These are phyloP conservation scores for Agelas oroides DNA, from an alignment of 37 sponge, comb jelly and placozoan species.

Conservation along the genomic window DNA sequence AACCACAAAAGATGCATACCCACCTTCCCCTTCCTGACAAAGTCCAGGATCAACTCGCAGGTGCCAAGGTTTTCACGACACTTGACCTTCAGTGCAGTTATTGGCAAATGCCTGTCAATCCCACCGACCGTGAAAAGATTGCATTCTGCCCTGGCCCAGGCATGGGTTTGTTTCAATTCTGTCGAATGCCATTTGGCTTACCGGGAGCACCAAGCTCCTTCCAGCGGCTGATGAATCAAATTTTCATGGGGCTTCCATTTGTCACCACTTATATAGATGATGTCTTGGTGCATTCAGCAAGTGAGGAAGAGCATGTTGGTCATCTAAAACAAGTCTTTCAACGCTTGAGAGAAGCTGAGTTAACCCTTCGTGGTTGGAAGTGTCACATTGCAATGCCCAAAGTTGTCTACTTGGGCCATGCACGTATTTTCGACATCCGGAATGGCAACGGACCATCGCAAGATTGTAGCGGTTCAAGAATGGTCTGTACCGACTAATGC, in stretches of 20 bases:
- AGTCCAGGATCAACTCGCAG: conserved; percentile 66
- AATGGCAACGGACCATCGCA: conserved; percentile 57
- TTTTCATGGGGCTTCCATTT: conserved; percentile 58
- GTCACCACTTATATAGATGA: conserved; percentile 63
- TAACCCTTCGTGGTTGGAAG: conserved; percentile 55
- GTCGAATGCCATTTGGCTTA: conserved; percentile 57
- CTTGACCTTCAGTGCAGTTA: conserved; percentile 69
- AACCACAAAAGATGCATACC: conserved; percentile 64
- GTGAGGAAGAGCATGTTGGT: not conserved
- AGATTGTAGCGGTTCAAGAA: conserved; percentile 38
- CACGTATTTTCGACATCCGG: conserved; percentile 50
- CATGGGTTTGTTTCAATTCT: conserved; percentile 70
- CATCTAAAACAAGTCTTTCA: conserved; percentile 65
- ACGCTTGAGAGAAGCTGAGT: conserved; percentile 54
- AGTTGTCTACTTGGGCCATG: conserved; percentile 61
- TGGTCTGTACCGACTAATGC: no score
- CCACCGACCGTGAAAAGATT: conserved; percentile 47
- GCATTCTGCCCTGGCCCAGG: conserved; percentile 75
- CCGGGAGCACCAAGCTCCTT: conserved; percentile 67
- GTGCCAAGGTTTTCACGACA: conserved; percentile 49
- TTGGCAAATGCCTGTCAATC: conserved; percentile 68
- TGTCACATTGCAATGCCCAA: conserved; percentile 48
- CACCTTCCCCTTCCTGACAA: conserved; percentile 73
- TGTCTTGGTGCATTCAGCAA: conserved; percentile 33
- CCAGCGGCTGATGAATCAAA: conserved; percentile 60